Evolutionary conservation across 2,888 invertebrate species (phyloP), one percentile per base, ranked within the genome.

Genomic region (Tetheella fluctuosa): DNA sequence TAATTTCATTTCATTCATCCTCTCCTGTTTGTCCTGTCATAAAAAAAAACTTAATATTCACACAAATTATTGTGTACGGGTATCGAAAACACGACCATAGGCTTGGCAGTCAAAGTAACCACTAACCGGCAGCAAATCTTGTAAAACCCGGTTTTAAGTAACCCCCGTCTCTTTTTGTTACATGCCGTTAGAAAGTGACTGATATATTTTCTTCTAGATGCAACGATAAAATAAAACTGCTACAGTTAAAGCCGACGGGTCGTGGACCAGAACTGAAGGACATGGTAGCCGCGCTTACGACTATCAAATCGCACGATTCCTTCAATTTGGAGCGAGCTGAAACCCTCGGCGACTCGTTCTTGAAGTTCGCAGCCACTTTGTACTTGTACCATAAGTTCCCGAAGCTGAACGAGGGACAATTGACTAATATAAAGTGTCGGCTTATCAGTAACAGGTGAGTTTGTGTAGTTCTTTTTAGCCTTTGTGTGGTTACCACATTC

Each of bases 311-410:
- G 0, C 93, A 95, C 65, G 98, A 98, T 76, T 94, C 94, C 6
- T 95, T 98, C 67, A 94, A 97, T 80, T 85, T 97, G 71, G 98
- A 99, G 81, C 91, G 98, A 1, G 89, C 96, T 15, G 98, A 98
- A 86, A 97, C 97, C 0, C 94, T 99, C 4, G 99, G 98, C 0
- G 98, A 99, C 84, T 96, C 98, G 0, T 97, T 97, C 84, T 90
- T 99, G 8, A 98, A 99, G 88, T 96, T 96, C 73, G 95, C 96
- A 1, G 93, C 95, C 1, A 96, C 96, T 0, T 85, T 97, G 3
- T 97, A 95, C 81, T 89, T 98, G 23, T 96, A 94, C 79, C 94
- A 95, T 69, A 92, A 94, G 61, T 97, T 95, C 82, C 94, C 96
- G 0, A 83, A 85, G 0, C 94, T 94, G 52, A 95, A 96, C 73